Conservation (phyloP, 2,113 vertebrate genomes). For the Neotoma lepida region DNA sequence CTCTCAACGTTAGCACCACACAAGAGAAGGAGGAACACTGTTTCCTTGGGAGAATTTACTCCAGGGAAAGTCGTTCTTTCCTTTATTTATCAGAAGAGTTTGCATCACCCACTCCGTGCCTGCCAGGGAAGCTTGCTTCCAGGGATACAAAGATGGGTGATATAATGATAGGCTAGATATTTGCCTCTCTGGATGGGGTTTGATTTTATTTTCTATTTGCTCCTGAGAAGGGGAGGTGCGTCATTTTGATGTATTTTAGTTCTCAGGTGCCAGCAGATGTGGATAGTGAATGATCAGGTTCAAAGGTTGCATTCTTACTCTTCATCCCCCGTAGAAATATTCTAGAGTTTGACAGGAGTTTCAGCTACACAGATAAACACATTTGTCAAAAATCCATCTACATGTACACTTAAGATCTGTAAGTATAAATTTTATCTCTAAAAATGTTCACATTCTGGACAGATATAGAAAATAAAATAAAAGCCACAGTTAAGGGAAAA, state of each 20-base stretch:
- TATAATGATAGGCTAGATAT: neutral
- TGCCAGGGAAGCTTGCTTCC: neutral
- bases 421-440: neutral
- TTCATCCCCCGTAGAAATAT: neutral
- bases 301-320: conserved; percentile 15
- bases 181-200: neutral
- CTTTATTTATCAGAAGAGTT: neutral
- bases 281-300: neutral
- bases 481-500: neutral
- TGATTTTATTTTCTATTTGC: conserved; percentile 11
- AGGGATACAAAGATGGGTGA: neutral
- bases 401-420: neutral
- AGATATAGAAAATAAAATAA: conserved; percentile 3
- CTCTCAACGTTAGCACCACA: neutral
- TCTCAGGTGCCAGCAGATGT: neutral
- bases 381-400: conserved; percentile 53
- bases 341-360: neutral
- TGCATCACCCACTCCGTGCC: neutral
- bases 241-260: conserved; percentile 3
- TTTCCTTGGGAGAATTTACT: neutral
- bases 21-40: neutral
- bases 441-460: neutral
- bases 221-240: neutral
- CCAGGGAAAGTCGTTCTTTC: neutral
- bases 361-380: neutral